Conservation (phyloP, 2,888 invertebrate species). For the Drosophila sordidula region DNA sequence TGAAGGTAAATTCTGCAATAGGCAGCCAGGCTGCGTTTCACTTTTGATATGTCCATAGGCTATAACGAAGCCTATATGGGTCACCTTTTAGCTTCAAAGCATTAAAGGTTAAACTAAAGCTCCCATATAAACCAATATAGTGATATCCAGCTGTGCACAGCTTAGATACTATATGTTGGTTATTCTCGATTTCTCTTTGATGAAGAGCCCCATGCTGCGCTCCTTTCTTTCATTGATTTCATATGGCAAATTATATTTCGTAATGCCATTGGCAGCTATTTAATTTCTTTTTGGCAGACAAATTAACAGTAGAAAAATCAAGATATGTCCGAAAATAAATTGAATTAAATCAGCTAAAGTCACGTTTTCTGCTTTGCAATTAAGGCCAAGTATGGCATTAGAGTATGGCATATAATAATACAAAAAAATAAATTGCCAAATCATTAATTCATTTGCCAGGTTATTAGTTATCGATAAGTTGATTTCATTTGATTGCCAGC, state of each 20-base stretch:
- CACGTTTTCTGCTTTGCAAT: conserved; percentile 63
- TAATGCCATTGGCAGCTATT: conserved; percentile 17
- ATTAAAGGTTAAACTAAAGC: conserved; percentile 54
- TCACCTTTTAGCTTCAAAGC: conserved; percentile 42
- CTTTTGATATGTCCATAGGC: conserved; percentile 62
- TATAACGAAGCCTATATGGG: conserved; percentile 46
- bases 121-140: conserved; percentile 18
- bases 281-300: conserved; percentile 21
- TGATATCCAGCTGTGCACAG: conserved; percentile 46
- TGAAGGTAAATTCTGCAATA: conserved; percentile 66
- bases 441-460: conserved; percentile 65
- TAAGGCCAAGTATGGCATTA: conserved; percentile 46
- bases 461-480: conserved; percentile 44
- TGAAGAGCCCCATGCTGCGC: conserved; percentile 28
- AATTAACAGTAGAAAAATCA: conserved; percentile 27
- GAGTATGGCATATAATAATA: too few relatives aligned
- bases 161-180: conserved; percentile 1
- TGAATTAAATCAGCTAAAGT: conserved; percentile 60
- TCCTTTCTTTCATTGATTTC: conserved; percentile 29
- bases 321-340: conserved; percentile 60
- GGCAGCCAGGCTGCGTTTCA: conserved; percentile 45
- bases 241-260: conserved; percentile 26
- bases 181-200: background rate
- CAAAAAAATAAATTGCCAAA: conserved; percentile 52
- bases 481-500: conserved; percentile 19